Evolutionary conservation across 2,797 vertebrate species (phyloP), one percentile per base, ranked within the genome.

Genomic region (Sebastes jordani): DNA sequence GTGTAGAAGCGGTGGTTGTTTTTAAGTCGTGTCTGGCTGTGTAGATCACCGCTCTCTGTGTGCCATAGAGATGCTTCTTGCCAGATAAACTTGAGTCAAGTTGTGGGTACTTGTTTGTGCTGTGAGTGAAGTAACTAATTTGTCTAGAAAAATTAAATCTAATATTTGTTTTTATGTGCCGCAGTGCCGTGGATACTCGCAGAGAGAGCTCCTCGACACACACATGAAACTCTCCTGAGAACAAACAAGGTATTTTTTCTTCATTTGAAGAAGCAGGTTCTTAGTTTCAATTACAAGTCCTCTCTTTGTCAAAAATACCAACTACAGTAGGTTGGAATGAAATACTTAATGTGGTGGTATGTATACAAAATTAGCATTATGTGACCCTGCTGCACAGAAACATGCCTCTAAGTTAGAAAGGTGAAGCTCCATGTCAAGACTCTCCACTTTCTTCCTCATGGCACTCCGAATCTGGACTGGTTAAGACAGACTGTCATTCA

Each of bases 161-260:
- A 59, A 73, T 42, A 13, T 78, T 38, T 76, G 11, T 16, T 88
- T 11, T 13, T 54, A 42, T 89, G 23, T 78, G n/a, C 66, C 77
- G 46, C 52, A 94, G 92, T 46, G 88, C 81, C 76, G 64, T 94
- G 70, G 93, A 95, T 60, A 94, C 92, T 27, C 89, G 84, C 74
- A 91, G 86, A 88, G 92, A 95, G 83, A 94, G 81, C 74, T 72
- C 87, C 49, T 92, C 95, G 5, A 23, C 49, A 75, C 90, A 93
- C 76, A 90, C 80, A 66, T 88, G 80, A 91, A 85, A 23, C 61
- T 63, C 8, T 69, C 52, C 82, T 25, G 52, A 36, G 58, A 81
- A 87, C 29, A 42, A 83, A 81, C 27, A 82, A 93, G 93, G 92
- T 93, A 90, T 81, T 72, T 3, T 62, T 42, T 11, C 27, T 11